A percentile compares a stretch with the other conserved stretches of the same genome.
Evolutionary conservation across 2,113 vertebrate genomes (phyloP).

Genomic region (Epinephelus cyanopodus): DNA sequence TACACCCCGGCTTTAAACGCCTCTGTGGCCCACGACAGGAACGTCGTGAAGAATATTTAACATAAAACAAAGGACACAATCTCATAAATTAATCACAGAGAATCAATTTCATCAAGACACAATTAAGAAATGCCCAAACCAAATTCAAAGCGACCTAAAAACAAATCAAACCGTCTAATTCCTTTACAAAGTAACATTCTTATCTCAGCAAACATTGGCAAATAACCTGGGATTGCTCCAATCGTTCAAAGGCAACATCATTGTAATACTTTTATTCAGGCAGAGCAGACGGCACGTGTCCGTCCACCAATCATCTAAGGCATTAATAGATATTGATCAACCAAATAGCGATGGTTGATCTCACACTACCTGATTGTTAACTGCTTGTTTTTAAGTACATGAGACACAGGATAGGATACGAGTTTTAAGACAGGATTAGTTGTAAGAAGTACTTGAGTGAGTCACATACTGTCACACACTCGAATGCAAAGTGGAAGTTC

Average conservation of each 20-base stretch:
- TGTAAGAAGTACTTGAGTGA: not conserved
- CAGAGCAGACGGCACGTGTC: not conserved
- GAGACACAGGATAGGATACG: not conserved
- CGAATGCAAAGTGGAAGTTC: slow-evolving; percentile 6
- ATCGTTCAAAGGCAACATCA: slow-evolving; percentile 30
- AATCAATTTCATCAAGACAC: not conserved
- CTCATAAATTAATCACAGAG: not conserved
- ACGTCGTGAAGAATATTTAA: not conserved
- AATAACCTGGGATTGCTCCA: not conserved
- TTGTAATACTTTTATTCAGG: slow-evolving; percentile 13
- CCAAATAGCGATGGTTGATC: slow-evolving; percentile 18
- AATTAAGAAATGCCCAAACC: not conserved
- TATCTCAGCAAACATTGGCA: not conserved
- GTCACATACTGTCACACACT: not conserved
- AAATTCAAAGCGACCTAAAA: not conserved
- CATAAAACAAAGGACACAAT: not conserved
- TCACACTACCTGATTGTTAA: slow-evolving; percentile 38
- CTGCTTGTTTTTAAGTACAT: slow-evolving; percentile 5
- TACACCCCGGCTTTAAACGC: slow-evolving; percentile 6
- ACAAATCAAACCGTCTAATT: not conserved
- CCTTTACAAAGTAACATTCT: not conserved
- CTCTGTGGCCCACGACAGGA: not conserved
- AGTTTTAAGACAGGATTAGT: not conserved
- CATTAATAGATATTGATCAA: slow-evolving; percentile 23
- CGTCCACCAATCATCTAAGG: slow-evolving; percentile 10